These are phyloP conservation scores for Arctocebus calabarensis DNA, from an alignment of 2,797 vertebrate genomes.

Conservation along the genomic window DNA sequence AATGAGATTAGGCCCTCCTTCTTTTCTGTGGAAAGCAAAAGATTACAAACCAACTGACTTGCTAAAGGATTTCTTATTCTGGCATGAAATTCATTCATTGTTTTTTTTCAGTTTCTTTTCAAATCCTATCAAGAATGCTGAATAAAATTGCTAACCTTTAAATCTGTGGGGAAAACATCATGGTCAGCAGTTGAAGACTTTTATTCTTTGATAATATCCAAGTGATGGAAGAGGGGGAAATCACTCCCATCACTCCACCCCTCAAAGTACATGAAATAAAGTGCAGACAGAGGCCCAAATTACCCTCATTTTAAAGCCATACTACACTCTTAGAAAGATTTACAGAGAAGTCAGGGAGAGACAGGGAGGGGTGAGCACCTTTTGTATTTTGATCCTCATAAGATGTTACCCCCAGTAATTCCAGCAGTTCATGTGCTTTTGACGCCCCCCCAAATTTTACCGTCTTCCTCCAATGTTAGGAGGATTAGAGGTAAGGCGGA, in stretches of 20 bases:
- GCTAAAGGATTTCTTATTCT: slow-evolving; percentile 53
- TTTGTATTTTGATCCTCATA: neutral
- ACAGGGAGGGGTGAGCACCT: neutral
- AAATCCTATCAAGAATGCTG: slow-evolving; percentile 40
- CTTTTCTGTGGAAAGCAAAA: slow-evolving; percentile 25
- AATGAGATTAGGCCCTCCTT: neutral
- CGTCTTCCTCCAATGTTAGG: neutral
- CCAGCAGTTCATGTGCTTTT: neutral
- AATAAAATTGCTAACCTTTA: slow-evolving; percentile 36
- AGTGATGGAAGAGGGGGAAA: neutral
- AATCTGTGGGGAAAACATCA: neutral
- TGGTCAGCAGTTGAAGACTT: slow-evolving; percentile 6
- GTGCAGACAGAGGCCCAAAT: slow-evolving; percentile 5
- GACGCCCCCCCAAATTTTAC: neutral
- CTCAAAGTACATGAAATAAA: neutral
- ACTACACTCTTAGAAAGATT: slow-evolving; percentile 10
- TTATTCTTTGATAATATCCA: slow-evolving; percentile 48
- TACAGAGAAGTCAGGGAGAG: neutral
- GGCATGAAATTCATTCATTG: slow-evolving; percentile 24
- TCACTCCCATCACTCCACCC: neutral
- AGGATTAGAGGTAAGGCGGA: too few relatives aligned
- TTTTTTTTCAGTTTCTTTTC: slow-evolving; percentile 38
- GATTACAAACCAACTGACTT: slow-evolving; percentile 29
- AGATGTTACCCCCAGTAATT: neutral
- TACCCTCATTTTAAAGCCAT: neutral